Percentiles rank a stretch among this genome's conserved stretches.
Conservation (phyloP, 2,888 invertebrate genomes). For the Eremobia ochroleuca region DNA sequence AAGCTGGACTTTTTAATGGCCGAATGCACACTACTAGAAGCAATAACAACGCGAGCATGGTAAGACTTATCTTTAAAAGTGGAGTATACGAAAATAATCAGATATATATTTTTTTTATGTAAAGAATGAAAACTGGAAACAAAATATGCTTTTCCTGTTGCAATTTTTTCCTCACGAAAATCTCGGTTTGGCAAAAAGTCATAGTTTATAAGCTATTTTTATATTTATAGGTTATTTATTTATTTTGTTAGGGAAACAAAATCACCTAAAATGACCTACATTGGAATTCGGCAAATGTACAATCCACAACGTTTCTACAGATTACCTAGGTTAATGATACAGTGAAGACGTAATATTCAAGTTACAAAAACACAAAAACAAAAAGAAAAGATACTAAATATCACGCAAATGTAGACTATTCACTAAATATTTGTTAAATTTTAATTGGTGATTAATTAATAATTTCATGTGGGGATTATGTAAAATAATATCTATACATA, state of each 20-base stretch:
- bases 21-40: conserved; percentile 28
- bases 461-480: neutral
- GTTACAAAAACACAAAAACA: too few relatives aligned
- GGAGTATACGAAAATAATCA: neutral
- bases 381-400: too few relatives aligned
- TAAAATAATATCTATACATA: too few relatives aligned
- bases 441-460: neutral
- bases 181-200: neutral
- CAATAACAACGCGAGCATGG: neutral
- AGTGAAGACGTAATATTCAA: too few relatives aligned
- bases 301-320: too few relatives aligned
- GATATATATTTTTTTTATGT: neutral
- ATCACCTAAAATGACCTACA: too few relatives aligned
- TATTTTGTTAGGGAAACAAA: too few relatives aligned
- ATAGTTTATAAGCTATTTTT: too few relatives aligned
- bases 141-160: neutral
- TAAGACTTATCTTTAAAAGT: neutral
- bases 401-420: too few relatives aligned
- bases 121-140: neutral
- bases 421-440: too few relatives aligned
- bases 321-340: too few relatives aligned
- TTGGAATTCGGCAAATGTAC: too few relatives aligned
- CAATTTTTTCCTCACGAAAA: neutral
- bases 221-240: neutral
- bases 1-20: conserved; percentile 3